Conservation (phyloP, 2,888 invertebrate species). For the Melieria omissa region DNA sequence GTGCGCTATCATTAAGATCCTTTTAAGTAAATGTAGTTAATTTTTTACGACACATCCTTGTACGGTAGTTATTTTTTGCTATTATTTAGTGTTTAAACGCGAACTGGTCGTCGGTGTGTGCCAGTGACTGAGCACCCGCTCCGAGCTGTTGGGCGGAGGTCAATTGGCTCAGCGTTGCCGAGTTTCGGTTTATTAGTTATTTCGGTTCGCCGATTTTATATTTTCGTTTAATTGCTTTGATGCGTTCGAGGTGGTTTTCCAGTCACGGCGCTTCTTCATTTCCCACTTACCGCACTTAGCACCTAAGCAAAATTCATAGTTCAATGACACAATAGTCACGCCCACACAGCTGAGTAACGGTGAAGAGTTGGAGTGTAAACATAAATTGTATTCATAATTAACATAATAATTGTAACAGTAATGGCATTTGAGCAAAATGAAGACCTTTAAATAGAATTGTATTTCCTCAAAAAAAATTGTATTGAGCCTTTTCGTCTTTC, state of each 20-base stretch:
- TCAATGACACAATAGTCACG: neutral
- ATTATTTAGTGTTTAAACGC: slow-evolving; percentile 38
- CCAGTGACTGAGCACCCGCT: too few species aligned
- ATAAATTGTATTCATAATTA: slow-evolving; percentile 20
- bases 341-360: slow-evolving; percentile 22
- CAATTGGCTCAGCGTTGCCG: too few species aligned
- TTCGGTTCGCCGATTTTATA: slow-evolving; percentile 1
- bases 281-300: slow-evolving; percentile 10
- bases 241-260: neutral
- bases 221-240: slow-evolving; percentile 14
- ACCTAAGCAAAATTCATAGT: slow-evolving; percentile 20
- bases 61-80: slow-evolving; percentile 32
- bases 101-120: neutral
- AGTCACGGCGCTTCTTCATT: too few species aligned
- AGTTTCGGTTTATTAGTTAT: slow-evolving; percentile 16
- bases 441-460: slow-evolving; percentile 32
- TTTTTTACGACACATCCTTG: slow-evolving; percentile 30
- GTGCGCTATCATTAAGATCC: slow-evolving; percentile 30
- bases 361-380: slow-evolving; percentile 15
- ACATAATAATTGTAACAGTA: slow-evolving; percentile 20
- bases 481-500: neutral
- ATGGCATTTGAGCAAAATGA: slow-evolving; percentile 16
- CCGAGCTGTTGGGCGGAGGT: too few species aligned
- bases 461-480: slow-evolving; percentile 14
- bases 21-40: slow-evolving; percentile 40